Conservation (phyloP, 2,797 vertebrate species). For the Phrynocephalus guinanensis region DNA sequence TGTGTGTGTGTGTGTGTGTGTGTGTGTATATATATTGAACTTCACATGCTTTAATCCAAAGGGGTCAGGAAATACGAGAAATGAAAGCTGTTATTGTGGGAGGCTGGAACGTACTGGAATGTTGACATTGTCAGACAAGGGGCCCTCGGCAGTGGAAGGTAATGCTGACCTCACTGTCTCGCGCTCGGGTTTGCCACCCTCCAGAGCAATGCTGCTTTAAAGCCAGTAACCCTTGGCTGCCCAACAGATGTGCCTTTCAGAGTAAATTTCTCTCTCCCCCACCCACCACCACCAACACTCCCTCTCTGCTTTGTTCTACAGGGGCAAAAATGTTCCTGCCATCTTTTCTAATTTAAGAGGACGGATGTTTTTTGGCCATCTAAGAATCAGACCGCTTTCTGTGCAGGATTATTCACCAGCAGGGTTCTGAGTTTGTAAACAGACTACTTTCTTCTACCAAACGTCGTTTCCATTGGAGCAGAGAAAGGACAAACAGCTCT, state of each 20-base stretch:
- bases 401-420: conserved; percentile 41
- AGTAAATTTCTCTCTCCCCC: neutral
- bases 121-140: conserved; percentile 81
- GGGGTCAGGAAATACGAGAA: conserved; percentile 74
- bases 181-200: conserved; percentile 78
- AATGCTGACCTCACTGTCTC: conserved; percentile 85
- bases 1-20: conserved; percentile 40
- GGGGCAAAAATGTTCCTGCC: neutral
- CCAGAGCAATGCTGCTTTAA: conserved; percentile 72
- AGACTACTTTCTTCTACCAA: conserved; percentile 23
- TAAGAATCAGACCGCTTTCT: neutral
- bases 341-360: conserved; percentile 34
- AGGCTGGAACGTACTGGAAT: conserved; percentile 83
- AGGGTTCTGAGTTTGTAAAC: neutral
- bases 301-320: conserved; percentile 27
- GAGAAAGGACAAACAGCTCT: conserved; percentile 18
- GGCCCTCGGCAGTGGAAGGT: conserved; percentile 79
- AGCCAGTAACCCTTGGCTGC: conserved; percentile 76
- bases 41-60: conserved; percentile 72
- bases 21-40: conserved; percentile 68
- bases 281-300: too few species aligned
- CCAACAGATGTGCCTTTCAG: neutral
- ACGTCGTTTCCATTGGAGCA: conserved; percentile 41
- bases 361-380: conserved; percentile 35
- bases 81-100: conserved; percentile 78